Conservation (phyloP, 2,888 invertebrate genomes). For the Drepanosiphum platanoidis region DNA sequence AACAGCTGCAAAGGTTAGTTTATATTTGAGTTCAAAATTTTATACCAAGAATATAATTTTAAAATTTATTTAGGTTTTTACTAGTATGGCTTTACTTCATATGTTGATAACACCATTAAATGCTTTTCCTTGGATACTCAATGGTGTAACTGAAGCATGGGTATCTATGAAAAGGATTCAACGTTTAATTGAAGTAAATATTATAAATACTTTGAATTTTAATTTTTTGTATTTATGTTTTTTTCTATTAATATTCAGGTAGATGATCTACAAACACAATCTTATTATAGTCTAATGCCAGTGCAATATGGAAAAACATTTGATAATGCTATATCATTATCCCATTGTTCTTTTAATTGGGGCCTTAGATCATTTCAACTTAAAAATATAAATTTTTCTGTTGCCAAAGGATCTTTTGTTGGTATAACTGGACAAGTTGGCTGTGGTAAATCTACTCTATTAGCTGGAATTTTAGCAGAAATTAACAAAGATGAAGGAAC, state of each 20-base stretch:
- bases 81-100: constrained; percentile 91
- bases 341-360: constrained; percentile 74
- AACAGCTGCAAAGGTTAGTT: constrained; percentile 82
- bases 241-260: constrained; percentile 62
- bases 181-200: constrained; percentile 77
- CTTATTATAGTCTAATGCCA: constrained; percentile 67
- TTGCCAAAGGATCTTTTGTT: constrained; percentile 69
- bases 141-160: constrained; percentile 95
- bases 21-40: background rate
- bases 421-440: constrained; percentile 91
- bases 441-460: constrained; percentile 88
- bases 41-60: background rate
- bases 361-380: constrained; percentile 68
- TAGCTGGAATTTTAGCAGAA: constrained; percentile 87
- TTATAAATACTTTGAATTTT: background rate
- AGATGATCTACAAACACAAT: constrained; percentile 66
- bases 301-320: constrained; percentile 63
- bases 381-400: constrained; percentile 66
- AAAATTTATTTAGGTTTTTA: constrained; percentile 75
- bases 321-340: constrained; percentile 72
- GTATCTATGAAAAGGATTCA: constrained; percentile 91
- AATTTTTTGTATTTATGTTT: constrained; percentile 3
- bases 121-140: constrained; percentile 98
- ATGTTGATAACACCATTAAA: constrained; percentile 96
- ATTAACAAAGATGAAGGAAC: constrained; percentile 77